Evolutionary conservation across 2,113 vertebrate species (phyloP).

Genomic region (Suncus etruscus): DNA sequence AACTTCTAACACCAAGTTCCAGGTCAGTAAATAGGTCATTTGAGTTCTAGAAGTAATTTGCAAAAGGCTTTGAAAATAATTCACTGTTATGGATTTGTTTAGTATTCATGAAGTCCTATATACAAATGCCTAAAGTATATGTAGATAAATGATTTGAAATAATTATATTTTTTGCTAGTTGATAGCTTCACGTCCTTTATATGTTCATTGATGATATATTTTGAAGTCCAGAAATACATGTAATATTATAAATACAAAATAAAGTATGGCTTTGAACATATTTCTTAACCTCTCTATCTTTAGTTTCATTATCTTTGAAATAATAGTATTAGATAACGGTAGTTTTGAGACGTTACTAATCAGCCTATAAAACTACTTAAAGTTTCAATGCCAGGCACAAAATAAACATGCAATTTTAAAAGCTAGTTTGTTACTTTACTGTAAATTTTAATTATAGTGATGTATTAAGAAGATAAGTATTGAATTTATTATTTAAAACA

Average conservation of each 20-base stretch:
- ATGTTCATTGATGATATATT: neutral
- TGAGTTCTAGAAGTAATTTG: slow-evolving; percentile 84
- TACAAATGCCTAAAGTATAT: neutral
- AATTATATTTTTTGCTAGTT: neutral
- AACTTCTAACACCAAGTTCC: slow-evolving; percentile 89
- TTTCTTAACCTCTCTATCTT: neutral
- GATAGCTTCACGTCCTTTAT: neutral
- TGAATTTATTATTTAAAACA: neutral
- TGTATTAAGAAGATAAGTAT: neutral
- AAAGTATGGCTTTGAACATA: neutral
- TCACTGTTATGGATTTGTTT: slow-evolving; percentile 80
- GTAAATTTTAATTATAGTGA: neutral
- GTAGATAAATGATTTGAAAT: neutral
- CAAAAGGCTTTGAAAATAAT: slow-evolving; percentile 77
- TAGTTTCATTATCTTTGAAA: slow-evolving; percentile 12
- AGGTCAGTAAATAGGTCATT: slow-evolving; percentile 91
- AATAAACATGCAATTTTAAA: neutral
- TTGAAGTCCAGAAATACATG: neutral
- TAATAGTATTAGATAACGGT: neutral
- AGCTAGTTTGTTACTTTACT: neutral
- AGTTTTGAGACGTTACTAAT: slow-evolving; percentile 23
- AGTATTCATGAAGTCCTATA: slow-evolving; percentile 66
- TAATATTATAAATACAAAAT: neutral
- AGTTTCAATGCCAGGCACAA: neutral
- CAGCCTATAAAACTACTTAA: neutral